A percentile compares a stretch with the other conserved stretches of the same genome.
Conservation (phyloP, 2,888 invertebrate species). For the Lumbricus terrestris region DNA sequence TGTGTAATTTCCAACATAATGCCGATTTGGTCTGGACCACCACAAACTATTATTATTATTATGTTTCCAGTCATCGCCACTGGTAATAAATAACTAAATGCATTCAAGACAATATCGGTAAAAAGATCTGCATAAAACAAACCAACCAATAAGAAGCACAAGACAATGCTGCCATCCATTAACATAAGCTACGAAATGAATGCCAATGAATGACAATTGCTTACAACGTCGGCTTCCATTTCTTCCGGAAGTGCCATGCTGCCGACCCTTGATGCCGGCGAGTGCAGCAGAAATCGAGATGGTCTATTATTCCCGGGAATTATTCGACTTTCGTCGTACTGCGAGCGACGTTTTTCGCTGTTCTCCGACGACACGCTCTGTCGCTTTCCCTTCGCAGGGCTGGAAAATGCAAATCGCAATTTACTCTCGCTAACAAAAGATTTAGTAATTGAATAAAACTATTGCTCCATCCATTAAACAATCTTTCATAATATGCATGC, state of each 20-base stretch:
- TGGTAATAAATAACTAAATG: no score
- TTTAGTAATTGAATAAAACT: background rate
- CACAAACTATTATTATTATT: no score
- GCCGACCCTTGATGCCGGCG: background rate
- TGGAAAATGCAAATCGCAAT: background rate
- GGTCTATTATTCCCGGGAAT: background rate
- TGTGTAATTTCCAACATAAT: no score
- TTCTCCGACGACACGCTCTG: background rate
- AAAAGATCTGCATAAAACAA: no score
- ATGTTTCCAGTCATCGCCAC: background rate
- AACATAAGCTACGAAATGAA: background rate
- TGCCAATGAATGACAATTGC: no score
- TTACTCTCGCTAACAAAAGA: background rate
- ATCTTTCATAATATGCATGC: background rate
- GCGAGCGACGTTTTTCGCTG: background rate
- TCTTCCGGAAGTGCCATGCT: background rate
- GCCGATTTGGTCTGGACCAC: no score
- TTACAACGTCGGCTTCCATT: background rate
- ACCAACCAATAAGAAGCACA: background rate
- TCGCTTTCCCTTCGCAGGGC: background rate
- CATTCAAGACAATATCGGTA: no score
- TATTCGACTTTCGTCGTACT: background rate
- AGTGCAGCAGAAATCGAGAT: background rate
- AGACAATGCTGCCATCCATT: background rate
- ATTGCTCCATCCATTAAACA: background rate